Base-by-base conservation (phyloP, 2,797 vertebrate species). In the Salarias fasciatus region DNA sequence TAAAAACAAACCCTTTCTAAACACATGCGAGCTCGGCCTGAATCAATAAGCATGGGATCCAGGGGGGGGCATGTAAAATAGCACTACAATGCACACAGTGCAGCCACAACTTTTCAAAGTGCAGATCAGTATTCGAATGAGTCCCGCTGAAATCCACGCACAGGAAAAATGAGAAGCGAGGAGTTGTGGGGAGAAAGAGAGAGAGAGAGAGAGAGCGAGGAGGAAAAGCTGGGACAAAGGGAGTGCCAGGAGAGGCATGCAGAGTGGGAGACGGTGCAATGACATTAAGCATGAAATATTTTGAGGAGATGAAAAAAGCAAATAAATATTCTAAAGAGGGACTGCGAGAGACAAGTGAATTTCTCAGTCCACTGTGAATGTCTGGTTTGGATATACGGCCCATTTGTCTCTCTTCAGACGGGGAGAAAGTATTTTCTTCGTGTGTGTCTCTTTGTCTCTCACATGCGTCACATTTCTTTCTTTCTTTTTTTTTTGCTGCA, bases 231-330 rank as follows among this genome's bases (percentile, higher is more conserved):
- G 14, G 46, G 64, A 57, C 33, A 58, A 57, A 56, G 45, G 30
- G 51, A 61, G 40, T 7, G 15, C 41, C 12, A 45, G 59, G 54
- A 64, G 58, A 76, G 59, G 60, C 72, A 52, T 61, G 49, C 47
- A 38, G 47, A 72, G 63, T 42, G 57, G 49, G 64, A 61, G 75
- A 80, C 63, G 56, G 58, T 8, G 11, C 66, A 63, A 74, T 80
- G 80, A 85, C 79, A 83, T 79, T 64, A 86, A 77, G 73, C 84
- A 80, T 83, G 82, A 89, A 87, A 85, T 80, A 83, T 80, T 85
- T 84, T 52, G 53, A 68, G 55, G 54, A 73, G 77, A 80, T 82
- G 77, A 82, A 81, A 77, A 81, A 74, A 35, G 60, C 57, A 77
- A 79, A 72, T 83, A 72, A 83, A 86, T 82, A 78, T 78, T 85